Percentiles rank a stretch among this genome's conserved stretches.
Evolutionary conservation across 2,113 vertebrate species (phyloP).

Genomic region (Regulus satrapa): DNA sequence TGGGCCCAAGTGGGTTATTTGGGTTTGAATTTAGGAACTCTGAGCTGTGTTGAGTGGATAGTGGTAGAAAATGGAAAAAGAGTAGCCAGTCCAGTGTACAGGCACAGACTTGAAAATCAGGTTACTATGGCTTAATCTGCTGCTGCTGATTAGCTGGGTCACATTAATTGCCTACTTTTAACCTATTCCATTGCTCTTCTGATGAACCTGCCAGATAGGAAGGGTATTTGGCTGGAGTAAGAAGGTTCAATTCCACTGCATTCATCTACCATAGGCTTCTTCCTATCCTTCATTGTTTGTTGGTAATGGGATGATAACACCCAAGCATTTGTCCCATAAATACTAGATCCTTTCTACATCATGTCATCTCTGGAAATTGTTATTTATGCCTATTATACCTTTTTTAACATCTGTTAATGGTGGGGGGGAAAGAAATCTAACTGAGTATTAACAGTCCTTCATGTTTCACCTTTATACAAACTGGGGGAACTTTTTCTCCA

Average conservation of each 20-base stretch:
- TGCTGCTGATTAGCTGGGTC: neutral
- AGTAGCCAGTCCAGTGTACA: neutral
- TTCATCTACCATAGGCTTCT: neutral
- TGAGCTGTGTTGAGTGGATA: neutral
- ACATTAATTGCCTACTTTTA: neutral
- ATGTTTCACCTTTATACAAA: neutral
- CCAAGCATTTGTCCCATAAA: neutral
- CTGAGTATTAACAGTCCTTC: neutral
- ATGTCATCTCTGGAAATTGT: neutral
- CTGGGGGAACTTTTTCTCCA: neutral
- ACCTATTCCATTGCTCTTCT: neutral
- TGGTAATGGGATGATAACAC: neutral
- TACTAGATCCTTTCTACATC: neutral
- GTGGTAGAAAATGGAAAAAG: neutral
- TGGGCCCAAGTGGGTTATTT: neutral
- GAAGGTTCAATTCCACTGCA: neutral
- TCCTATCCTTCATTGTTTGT: rapidly evolving
- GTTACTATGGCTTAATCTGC: neutral
- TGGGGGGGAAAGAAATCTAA: neutral
- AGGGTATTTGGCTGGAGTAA: neutral
- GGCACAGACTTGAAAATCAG: neutral
- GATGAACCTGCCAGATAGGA: neutral
- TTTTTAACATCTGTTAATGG: neutral
- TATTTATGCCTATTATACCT: neutral
- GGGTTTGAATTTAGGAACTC: neutral